Base-by-base conservation (phyloP, 2,797 vertebrate species). In the Sebastes ruberrimus region DNA sequence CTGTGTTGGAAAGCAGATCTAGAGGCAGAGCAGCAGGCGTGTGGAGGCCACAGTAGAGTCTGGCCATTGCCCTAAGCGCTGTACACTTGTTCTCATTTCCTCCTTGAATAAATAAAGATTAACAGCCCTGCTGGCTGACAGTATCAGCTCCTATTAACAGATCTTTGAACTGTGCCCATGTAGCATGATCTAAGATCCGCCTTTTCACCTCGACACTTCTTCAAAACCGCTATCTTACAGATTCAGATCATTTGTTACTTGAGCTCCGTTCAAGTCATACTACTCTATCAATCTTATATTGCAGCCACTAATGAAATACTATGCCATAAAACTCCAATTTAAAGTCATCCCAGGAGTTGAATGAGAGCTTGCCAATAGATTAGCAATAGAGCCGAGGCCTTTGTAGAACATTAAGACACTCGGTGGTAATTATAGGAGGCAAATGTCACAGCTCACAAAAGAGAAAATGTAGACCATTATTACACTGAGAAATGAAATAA, bases 21-120 rank as follows among this genome's bases (percentile, higher is more conserved):
- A 10, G 73, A 81, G 70, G 84, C 72, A 52, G 67, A 74, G 76
- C 69, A 81, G 67, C 72, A 71, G 71, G 73, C 72, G 18, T 35
- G 67, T 16, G 20, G 33, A 80, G 83, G 73, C 71, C 74, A 32
- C 57, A 81, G 74, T 35, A 28, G 32, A 82, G 78, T 73, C 73
- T 82, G 85, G 77, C 60, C 71, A 49, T 88, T 75, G 89, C 88
- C 92, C 82, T 75, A 66, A 85, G 92, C 87, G 53, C 73, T 53
- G 28, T 9, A 16, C 84, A 77, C 73, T 89, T 87, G 89, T 78
- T 93, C 89, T 92, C 79, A 91, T 94, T 93, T 91, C 90, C 90
- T 91, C 78, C 77, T 86, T 93, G 74, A 92, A 93, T 93, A 89
- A 93, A 93, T 93, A 72, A 93, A 92, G 90, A 93, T 91, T 71